Evolutionary conservation across 2,888 invertebrate genomes (phyloP).

Genomic region (Siphonodentalium dalli): DNA sequence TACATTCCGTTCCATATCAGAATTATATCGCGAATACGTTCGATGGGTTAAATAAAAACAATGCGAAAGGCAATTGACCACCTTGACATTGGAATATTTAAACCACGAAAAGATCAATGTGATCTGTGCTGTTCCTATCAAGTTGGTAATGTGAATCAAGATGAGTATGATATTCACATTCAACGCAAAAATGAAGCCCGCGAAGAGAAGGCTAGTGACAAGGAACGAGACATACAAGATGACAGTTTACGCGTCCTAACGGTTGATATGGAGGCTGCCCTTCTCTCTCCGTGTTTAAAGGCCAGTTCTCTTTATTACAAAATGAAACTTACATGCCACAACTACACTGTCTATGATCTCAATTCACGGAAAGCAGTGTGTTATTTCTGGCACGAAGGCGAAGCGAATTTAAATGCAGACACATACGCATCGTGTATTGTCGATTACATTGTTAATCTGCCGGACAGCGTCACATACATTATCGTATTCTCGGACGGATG

Average conservation of each 20-base stretch:
- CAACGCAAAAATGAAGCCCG: constrained; percentile 14
- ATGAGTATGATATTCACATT: constrained; percentile 7
- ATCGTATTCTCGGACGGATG: constrained; percentile 13
- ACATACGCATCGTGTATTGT: constrained; percentile 15
- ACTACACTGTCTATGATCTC: constrained; percentile 24
- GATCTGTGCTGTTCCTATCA: constrained; percentile 14
- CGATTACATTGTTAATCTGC: constrained; percentile 9
- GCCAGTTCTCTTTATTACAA: constrained; percentile 21
- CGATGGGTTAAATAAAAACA: neutral
- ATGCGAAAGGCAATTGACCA: constrained; percentile 11
- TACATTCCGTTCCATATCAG: constrained; percentile 7
- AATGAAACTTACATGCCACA: constrained; percentile 21
- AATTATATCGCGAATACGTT: constrained; percentile 12
- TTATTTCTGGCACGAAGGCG: constrained; percentile 28
- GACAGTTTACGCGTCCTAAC: constrained; percentile 12
- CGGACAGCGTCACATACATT: constrained; percentile 7
- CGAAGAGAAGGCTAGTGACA: constrained; percentile 2
- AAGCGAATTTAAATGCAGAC: constrained; percentile 22
- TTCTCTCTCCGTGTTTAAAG: constrained; percentile 13
- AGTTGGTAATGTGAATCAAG: constrained; percentile 12
- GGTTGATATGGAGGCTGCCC: constrained; percentile 16
- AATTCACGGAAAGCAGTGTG: constrained; percentile 2
- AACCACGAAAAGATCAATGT: constrained; percentile 21
- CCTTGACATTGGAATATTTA: constrained; percentile 13
- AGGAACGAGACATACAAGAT: constrained; percentile 13